These are phyloP conservation scores for Spheniscus humboldti DNA, from an alignment of 2,797 vertebrate species.

Conservation along the genomic window DNA sequence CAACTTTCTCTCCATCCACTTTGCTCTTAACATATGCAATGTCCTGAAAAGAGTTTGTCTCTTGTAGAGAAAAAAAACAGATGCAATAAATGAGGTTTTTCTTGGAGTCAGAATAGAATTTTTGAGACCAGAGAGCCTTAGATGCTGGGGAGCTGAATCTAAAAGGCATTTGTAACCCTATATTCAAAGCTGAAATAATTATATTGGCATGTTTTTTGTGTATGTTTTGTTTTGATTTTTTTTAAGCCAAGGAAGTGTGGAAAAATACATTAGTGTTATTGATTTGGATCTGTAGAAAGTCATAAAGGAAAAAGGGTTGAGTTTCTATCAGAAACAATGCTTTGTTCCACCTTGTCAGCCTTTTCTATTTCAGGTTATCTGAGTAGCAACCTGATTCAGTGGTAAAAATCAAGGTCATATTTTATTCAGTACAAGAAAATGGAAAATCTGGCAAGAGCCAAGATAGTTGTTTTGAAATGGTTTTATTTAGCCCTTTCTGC, in stretches of 20 bases:
- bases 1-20: not conserved
- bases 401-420: constrained; percentile 79
- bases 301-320: constrained; percentile 47
- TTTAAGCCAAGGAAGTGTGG: not conserved
- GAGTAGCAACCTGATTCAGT: constrained; percentile 72
- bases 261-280: constrained; percentile 48
- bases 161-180: not conserved
- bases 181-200: not conserved
- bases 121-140: not conserved
- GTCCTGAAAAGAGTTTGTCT: not conserved
- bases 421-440: constrained; percentile 84
- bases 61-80: not conserved
- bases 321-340: constrained; percentile 63
- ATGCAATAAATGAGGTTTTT: not conserved
- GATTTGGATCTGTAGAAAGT: constrained; percentile 38
- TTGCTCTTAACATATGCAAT: not conserved
- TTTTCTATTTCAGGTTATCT: constrained; percentile 69
- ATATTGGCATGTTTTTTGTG: not conserved
- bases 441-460: constrained; percentile 79
- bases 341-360: constrained; percentile 62
- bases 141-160: not conserved
- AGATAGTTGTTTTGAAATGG: constrained; percentile 55
- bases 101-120: not conserved
- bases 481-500: constrained; percentile 66
- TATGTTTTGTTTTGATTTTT: not conserved